Percentiles rank a stretch among this genome's conserved stretches.
Evolutionary conservation across 2,888 invertebrate genomes (phyloP).

Genomic region (Oscheius myriophilus): DNA sequence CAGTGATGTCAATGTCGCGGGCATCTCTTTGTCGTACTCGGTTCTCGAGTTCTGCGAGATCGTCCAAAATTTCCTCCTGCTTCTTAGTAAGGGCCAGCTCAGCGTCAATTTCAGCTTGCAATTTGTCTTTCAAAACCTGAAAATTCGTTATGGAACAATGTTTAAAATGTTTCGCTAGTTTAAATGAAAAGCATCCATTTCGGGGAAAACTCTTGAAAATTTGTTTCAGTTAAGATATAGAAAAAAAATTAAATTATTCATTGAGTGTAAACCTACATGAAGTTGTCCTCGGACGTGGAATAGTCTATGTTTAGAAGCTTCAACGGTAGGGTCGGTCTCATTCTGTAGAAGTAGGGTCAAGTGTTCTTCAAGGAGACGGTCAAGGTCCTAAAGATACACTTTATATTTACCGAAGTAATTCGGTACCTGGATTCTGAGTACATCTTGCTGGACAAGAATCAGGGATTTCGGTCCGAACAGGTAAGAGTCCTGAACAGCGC

Average conservation of each 20-base stretch:
- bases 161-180: too few species aligned
- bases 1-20: conserved; percentile 42
- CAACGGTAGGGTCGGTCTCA: conserved; percentile 33
- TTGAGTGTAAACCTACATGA: conserved; percentile 8
- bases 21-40: conserved; percentile 38
- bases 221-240: too few species aligned
- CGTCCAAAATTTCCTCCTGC: conserved; percentile 47
- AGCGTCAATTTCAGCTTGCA: conserved; percentile 45
- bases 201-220: background rate
- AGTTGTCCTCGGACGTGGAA: conserved; percentile 31
- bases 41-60: conserved; percentile 41
- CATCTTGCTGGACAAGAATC: conserved; percentile 36
- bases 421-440: conserved; percentile 37
- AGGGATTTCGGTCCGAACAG: conserved; percentile 46
- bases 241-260: too few species aligned
- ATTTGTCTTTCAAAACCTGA: conserved; percentile 32
- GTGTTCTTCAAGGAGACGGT: conserved; percentile 30
- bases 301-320: conserved; percentile 35
- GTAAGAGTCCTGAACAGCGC: conserved; percentile 39
- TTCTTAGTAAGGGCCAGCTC: conserved; percentile 49
- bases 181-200: background rate
- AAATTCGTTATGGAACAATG: too few species aligned
- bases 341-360: conserved; percentile 34
- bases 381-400: conserved; percentile 33
- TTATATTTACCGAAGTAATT: background rate